These are phyloP conservation scores for Hippopotamyrus pictus DNA, from an alignment of 2,797 vertebrate genomes.

Conservation along the genomic window DNA sequence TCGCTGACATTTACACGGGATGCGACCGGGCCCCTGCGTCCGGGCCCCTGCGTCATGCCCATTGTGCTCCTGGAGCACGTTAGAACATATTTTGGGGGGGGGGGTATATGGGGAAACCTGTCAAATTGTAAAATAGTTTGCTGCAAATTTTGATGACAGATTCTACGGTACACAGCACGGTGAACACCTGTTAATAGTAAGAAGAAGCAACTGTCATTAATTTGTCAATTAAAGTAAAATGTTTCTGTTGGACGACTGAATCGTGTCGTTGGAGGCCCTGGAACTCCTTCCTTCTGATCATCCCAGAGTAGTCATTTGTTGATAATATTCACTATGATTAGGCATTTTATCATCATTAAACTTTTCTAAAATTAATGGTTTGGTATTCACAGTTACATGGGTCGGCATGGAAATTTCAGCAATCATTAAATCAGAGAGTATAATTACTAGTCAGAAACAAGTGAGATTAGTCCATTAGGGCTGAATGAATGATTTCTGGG, in stretches of 20 bases:
- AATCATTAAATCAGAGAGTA: neutral
- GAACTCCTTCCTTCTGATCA: neutral
- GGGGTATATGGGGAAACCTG: neutral
- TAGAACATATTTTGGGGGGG: neutral
- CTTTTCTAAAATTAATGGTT: neutral
- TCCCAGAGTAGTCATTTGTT: neutral
- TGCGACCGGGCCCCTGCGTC: conserved; percentile 10
- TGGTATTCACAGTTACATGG: neutral
- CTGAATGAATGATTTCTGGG: neutral
- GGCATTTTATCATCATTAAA: neutral
- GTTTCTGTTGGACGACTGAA: neutral
- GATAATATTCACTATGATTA: neutral
- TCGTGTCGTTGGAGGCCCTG: neutral
- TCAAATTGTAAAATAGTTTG: neutral
- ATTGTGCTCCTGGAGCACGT: neutral
- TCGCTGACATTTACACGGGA: conserved; percentile 43
- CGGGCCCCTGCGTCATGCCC: neutral
- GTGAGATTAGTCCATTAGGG: neutral
- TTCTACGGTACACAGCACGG: neutral
- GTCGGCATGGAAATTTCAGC: neutral
- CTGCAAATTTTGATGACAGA: neutral
- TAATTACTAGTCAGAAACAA: neutral
- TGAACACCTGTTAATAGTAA: neutral
- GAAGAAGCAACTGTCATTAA: neutral
- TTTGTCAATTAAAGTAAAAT: neutral